These are phyloP conservation scores for Thripadectes ignobilis DNA, from an alignment of 2,797 vertebrate genomes.

Conservation along the genomic window DNA sequence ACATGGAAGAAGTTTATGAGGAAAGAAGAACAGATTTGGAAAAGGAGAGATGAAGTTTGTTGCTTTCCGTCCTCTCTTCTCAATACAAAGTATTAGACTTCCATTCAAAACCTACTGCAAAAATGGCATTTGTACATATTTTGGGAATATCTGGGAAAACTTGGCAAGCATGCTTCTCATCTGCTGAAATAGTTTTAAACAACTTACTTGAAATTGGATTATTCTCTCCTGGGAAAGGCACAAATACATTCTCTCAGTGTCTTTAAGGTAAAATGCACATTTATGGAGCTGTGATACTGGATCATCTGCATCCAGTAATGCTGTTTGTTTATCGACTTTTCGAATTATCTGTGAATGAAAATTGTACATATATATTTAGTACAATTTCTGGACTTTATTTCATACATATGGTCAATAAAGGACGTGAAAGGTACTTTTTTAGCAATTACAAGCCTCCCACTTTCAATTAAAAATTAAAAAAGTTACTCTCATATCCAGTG, in stretches of 20 bases:
- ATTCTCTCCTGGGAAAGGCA: conserved; percentile 99
- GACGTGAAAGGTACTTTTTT: neutral
- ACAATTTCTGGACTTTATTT: neutral
- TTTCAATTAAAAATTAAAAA: neutral
- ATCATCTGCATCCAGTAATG: conserved; percentile 96
- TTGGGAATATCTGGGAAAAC: neutral
- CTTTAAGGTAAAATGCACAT: conserved; percentile 99
- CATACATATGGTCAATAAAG: neutral
- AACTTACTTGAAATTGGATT: conserved; percentile 98
- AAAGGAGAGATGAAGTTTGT: neutral
- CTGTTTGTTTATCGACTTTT: conserved; percentile 98
- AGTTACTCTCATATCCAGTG: neutral
- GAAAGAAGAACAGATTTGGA: neutral
- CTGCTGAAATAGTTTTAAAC: neutral
- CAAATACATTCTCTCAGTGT: conserved; percentile 99
- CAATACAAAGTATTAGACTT: neutral
- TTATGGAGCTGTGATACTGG: conserved; percentile 99
- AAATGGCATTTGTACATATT: neutral
- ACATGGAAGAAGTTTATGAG: neutral
- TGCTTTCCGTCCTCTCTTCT: neutral
- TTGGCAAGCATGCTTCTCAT: neutral
- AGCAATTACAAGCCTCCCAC: neutral
- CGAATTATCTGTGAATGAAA: conserved; percentile 89
- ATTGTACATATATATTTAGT: neutral
- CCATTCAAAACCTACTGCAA: neutral